Conservation (phyloP, 2,113 vertebrate species). For the Ageneiosus marmoratus region DNA sequence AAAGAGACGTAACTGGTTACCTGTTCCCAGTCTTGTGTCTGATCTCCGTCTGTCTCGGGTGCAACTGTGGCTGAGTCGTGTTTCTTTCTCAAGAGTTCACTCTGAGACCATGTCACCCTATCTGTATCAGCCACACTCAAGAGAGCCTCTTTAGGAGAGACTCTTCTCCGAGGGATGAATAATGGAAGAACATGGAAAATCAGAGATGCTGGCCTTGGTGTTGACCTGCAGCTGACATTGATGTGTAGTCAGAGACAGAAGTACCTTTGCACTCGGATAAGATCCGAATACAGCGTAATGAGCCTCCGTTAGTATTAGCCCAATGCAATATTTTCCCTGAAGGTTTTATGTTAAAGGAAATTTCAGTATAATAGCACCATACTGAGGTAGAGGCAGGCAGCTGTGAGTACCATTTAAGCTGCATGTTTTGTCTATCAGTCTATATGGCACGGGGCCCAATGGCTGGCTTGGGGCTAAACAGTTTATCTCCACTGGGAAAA, state of each 20-base stretch:
- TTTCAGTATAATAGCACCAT: background rate
- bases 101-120: conserved; percentile 38
- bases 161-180: conserved; percentile 41
- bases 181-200: conserved; percentile 40
- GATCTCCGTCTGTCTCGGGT: conserved; percentile 27
- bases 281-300: background rate
- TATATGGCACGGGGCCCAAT: conserved; percentile 1
- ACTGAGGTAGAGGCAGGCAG: background rate
- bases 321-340: background rate
- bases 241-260: background rate
- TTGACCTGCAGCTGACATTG: conserved; percentile 25
- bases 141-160: conserved; percentile 38
- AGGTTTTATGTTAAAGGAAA: background rate
- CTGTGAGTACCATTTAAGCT: conserved; percentile 23
- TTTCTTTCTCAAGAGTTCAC: conserved; percentile 30
- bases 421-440: conserved; percentile 35
- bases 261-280: background rate
- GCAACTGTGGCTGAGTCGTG: conserved; percentile 4
- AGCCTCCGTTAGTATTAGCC: no score
- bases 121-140: conserved; percentile 24
- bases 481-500: conserved; percentile 9
- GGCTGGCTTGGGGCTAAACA: conserved; percentile 34
- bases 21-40: conserved; percentile 41
- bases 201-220: conserved; percentile 37
- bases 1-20: conserved; percentile 36